Base-by-base conservation (phyloP, 1,140 invertebrate genomes). In the Amphibalanus amphitrite region DNA sequence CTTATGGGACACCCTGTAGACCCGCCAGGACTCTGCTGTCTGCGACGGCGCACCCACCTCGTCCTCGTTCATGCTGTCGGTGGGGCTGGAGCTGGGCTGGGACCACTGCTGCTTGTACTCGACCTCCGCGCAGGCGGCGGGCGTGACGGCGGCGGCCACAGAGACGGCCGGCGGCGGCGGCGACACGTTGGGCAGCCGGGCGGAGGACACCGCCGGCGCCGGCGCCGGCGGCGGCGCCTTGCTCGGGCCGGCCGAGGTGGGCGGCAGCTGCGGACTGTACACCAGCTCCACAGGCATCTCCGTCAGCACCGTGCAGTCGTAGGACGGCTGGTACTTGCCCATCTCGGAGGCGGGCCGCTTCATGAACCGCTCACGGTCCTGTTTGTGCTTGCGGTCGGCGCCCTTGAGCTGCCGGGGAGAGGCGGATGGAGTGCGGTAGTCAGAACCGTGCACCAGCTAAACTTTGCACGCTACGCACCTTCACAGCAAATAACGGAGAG, bases 351-450 rank as follows among this genome's bases (percentile, higher is more conserved):
- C 83, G 25, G 92, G 89, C 73, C 92, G 83, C 76, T 93, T 90
- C 77, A 90, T 85, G 78, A 98, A 93, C 81, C 97, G 97, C 78
- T 97, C 94, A 26, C 92, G 82, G 81, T 98, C 95, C 77, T 97
- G 95, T 80, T 97, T 97, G 79, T 97, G 94, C 79, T 98, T 98
- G 69, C 95, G 83, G 81, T 98, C 95, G 0, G 94, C 95, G 25
- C 95, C 95, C 82, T 97, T 76, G 47, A 75, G 67, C 75, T 75
- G 69, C 30, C 29, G 26, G 23, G 17, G n/a, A 71, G 10, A 38
- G 33, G n/a, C n/a, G n/a, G n/a, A 38, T 38, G n/a, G n/a, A n/a
- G n/a, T n/a, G n/a, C n/a, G n/a, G n/a, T n/a, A n/a, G n/a, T n/a
- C n/a, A n/a, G n/a, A n/a, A n/a, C n/a, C n/a, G n/a, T n/a, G n/a